Percentiles rank a stretch among this genome's conserved stretches.
These are phyloP conservation scores for Eucera pruinosa DNA, from an alignment of 2,888 invertebrate species.

Conservation along the genomic window DNA sequence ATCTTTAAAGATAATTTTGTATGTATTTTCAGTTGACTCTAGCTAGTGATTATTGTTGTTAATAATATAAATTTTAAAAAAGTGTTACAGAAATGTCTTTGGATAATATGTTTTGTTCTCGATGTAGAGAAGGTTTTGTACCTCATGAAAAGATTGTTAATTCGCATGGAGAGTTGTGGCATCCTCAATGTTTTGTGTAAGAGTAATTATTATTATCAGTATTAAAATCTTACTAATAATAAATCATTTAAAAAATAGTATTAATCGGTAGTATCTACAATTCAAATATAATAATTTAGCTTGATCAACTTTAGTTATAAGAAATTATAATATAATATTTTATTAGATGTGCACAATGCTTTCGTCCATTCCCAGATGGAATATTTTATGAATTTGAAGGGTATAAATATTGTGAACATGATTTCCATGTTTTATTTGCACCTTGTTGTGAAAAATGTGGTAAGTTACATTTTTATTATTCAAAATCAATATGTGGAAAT, in stretches of 20 bases:
- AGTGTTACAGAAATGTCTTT: constrained; percentile 90
- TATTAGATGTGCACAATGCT: constrained; percentile 97
- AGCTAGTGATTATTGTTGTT: not conserved
- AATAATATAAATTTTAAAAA: constrained; percentile 24
- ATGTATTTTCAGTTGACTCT: constrained; percentile 14
- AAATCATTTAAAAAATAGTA: too few relatives aligned
- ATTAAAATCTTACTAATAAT: too few relatives aligned
- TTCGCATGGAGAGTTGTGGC: constrained; percentile 99
- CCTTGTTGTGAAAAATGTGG: constrained; percentile 94
- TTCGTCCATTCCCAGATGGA: constrained; percentile 98
- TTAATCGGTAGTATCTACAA: too few relatives aligned
- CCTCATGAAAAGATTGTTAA: constrained; percentile 99
- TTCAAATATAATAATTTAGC: not conserved
- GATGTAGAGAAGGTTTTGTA: constrained; percentile 98
- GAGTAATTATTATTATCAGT: constrained; percentile 79
- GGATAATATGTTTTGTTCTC: constrained; percentile 96
- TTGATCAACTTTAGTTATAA: too few relatives aligned
- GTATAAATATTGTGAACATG: constrained; percentile 99
- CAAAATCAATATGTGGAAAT: not conserved
- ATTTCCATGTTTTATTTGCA: constrained; percentile 98
- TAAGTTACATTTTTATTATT: constrained; percentile 74
- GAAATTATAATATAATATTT: constrained; percentile 13
- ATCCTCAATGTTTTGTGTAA: constrained; percentile 99
- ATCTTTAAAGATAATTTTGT: not conserved
- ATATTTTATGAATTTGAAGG: constrained; percentile 99